Base-by-base conservation (phyloP, 2,797 vertebrate species). In the Coracias cyanogaster region DNA sequence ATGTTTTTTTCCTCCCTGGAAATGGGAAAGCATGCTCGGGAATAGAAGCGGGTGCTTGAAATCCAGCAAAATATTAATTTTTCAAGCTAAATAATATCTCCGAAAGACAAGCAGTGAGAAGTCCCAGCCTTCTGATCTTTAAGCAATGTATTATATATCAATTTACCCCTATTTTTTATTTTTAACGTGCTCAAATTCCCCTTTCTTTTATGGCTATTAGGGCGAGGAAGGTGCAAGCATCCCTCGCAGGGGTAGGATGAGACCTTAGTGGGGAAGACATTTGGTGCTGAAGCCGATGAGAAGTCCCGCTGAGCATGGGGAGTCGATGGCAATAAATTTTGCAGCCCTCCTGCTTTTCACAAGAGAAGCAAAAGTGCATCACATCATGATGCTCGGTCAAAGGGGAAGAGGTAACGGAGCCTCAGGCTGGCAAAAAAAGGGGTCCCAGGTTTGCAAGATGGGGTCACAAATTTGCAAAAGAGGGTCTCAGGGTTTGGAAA, bases 71-170 rank as follows among this genome's bases (percentile, higher is more conserved):
- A 37, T 25, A 25, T 9, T 11, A 1, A 3, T 66, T 82, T 76
- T 88, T 33, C 9, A 4, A 39, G 58, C 16, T 45, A 28, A 48
- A 6, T 17, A 26, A 15, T 17, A 54, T 12, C 15, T 73, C 17
- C 15, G 6, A 11, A 54, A 66, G 39, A 13, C 25, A 19, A 82
- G n/a, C 14, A 15, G 10, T 6, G 35, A 25, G 55, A 31, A 41
- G 6, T 3, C 0, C 0, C 11, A 12, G 9, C 5, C 7, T 85
- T 61, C 45, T 21, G 16, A 26, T 25, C 21, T 69, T 39, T 21
- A 49, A 79, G 8, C 6, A 55, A 55, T 10, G 7, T 18, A 4
- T 62, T 41, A 15, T 20, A 39, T 3, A 4, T 9, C 9, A 58
- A 33, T 21, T 3, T 2, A 29, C 4, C 5, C 5, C 4, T 12